Percentiles rank a stretch among this genome's conserved stretches.
phyloP scores from a whole-genome alignment of 2,113 vertebrate species.

The Clarias magur region DNA sequence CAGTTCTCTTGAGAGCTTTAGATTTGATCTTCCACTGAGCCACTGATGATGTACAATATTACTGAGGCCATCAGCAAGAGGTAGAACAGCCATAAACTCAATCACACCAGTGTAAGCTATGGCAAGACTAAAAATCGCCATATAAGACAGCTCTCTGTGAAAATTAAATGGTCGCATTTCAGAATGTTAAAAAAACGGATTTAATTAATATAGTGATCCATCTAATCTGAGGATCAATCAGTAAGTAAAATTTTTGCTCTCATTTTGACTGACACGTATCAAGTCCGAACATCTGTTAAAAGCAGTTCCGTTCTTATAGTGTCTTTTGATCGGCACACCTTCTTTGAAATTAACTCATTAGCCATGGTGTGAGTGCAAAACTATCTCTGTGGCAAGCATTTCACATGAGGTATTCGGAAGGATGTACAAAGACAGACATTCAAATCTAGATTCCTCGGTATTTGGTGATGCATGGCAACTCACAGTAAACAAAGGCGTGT shows the following conservation, averaged over 20 bases:
- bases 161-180: slow-evolving; percentile 5
- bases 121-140: not conserved
- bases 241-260: slow-evolving; percentile 17
- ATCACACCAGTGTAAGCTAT: not conserved
- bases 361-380: slow-evolving; percentile 1
- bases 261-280: slow-evolving; percentile 24
- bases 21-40: not conserved
- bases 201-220: slow-evolving; percentile 1
- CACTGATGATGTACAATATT: not conserved
- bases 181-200: not conserved
- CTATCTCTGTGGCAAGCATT: slow-evolving; percentile 14
- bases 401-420: slow-evolving; percentile 26
- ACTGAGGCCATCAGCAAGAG: slow-evolving; percentile 37
- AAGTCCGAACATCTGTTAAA: not conserved
- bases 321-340: not conserved
- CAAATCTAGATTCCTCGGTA: not conserved
- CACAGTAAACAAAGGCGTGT: not conserved
- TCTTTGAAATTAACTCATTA: not conserved
- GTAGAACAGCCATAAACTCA: slow-evolving; percentile 39
- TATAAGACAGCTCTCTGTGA: not conserved
- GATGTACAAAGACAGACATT: slow-evolving; percentile 16
- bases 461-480: slow-evolving; percentile 9
- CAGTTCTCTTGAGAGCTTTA: not conserved
- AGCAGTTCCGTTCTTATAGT: not conserved
- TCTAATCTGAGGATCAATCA: not conserved